A percentile compares a stretch with the other conserved stretches of the same genome.
phyloP scores from a whole-genome alignment of 1,140 invertebrate species.

The Caenorhabditis tropicalis region DNA sequence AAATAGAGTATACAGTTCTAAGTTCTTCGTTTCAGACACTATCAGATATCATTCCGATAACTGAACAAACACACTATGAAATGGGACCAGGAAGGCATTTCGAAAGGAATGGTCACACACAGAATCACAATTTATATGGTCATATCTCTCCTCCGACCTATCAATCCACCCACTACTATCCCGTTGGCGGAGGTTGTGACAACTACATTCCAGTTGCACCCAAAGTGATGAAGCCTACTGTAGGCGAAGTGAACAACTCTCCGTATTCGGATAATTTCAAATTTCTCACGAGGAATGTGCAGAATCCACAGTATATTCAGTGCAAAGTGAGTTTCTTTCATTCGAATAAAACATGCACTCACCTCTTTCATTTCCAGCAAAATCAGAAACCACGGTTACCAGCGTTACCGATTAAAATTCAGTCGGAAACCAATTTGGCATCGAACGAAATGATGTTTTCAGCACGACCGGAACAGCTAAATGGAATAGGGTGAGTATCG shows the following conservation, averaged over 20 bases:
- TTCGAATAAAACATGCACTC: too few relatives aligned
- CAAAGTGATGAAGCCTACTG: not conserved
- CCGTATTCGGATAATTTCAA: not conserved
- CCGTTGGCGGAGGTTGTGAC: constrained; percentile 3
- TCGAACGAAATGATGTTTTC: not conserved
- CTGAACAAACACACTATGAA: not conserved
- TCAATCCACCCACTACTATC: not conserved
- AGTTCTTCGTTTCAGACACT: constrained; percentile 3
- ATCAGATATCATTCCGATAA: not conserved
- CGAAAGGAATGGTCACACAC: not conserved
- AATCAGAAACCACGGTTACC: not conserved
- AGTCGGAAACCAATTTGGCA: constrained; percentile 13
- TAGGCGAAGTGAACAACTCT: not conserved
- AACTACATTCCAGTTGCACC: not conserved
- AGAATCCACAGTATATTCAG: constrained; percentile 33
- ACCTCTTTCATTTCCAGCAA: not conserved
- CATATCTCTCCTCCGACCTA: not conserved
- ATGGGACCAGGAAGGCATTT: not conserved
- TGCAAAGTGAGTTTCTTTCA: not conserved
- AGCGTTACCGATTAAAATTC: constrained; percentile 18
- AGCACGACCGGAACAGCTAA: not conserved
- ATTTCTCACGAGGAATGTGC: not conserved
- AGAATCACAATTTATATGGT: not conserved
- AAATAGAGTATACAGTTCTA: not conserved
- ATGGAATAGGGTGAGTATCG: constrained; percentile 25